Conservation (phyloP, 2,797 vertebrate genomes). For the Stomatorhinus walkeri region DNA sequence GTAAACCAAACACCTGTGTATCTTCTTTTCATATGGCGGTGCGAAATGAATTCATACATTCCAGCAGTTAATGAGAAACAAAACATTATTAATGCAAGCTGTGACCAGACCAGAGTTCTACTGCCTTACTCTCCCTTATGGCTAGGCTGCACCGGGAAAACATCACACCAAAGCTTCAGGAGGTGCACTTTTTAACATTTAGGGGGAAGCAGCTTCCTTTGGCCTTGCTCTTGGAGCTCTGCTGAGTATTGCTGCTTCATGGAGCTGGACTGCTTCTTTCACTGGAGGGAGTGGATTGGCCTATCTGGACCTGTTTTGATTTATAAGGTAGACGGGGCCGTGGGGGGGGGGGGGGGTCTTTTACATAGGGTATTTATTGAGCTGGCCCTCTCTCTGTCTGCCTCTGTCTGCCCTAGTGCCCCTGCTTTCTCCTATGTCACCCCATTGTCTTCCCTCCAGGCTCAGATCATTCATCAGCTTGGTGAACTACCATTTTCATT, state of each 20-base stretch:
- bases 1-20: constrained; percentile 15
- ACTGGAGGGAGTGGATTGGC: background rate
- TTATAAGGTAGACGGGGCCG: constrained; percentile 3
- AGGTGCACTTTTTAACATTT: constrained; percentile 5
- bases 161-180: background rate
- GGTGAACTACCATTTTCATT: background rate
- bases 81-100: constrained; percentile 11
- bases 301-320: background rate
- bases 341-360: background rate
- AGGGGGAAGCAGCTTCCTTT: background rate
- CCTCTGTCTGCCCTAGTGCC: background rate
- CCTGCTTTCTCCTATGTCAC: constrained; percentile 4
- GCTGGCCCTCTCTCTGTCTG: constrained; percentile 12
- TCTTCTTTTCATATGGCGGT: constrained; percentile 17
- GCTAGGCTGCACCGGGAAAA: background rate
- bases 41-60: constrained; percentile 23
- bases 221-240: background rate
- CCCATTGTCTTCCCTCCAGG: constrained; percentile 2
- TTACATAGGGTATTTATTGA: background rate
- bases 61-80: constrained; percentile 18
- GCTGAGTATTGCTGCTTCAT: background rate
- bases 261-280: background rate
- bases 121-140: constrained; percentile 18
- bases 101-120: constrained; percentile 17
- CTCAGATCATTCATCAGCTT: background rate